Evolutionary conservation across 2,888 invertebrate genomes (phyloP).

Genomic region (Pterostichus madidus): DNA sequence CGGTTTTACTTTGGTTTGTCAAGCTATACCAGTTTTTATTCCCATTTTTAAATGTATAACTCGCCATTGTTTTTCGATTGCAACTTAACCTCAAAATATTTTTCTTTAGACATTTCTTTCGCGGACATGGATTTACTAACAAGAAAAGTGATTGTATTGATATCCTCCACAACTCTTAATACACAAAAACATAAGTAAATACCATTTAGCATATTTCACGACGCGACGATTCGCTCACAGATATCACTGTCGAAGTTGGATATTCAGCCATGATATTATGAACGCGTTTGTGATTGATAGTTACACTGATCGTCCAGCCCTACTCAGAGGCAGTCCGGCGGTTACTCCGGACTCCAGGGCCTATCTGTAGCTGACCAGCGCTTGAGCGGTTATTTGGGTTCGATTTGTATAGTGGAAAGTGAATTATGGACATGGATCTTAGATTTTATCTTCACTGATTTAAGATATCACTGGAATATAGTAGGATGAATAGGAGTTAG

Average conservation of each 20-base stretch:
- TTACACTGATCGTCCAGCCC: constrained; percentile 6
- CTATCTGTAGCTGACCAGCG: constrained; percentile 12
- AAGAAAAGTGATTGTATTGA: no score
- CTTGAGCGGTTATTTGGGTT: neutral
- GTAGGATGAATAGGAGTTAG: no score
- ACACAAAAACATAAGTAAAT: neutral
- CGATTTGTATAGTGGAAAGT: constrained; percentile 28
- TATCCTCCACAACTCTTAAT: no score
- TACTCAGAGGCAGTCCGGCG: no score
- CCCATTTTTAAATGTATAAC: no score
- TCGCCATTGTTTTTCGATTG: no score
- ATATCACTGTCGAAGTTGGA: neutral
- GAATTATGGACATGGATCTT: constrained; percentile 6
- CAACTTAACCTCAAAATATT: no score
- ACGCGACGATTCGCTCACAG: neutral
- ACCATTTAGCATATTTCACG: neutral
- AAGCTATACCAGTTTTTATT: no score
- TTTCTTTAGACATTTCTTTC: no score
- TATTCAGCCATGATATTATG: constrained; percentile 24
- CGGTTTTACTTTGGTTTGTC: no score
- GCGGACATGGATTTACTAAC: no score
- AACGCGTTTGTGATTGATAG: constrained; percentile 13
- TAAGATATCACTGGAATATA: neutral
- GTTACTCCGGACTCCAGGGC: neutral
- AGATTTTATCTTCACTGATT: neutral